Base-by-base conservation (phyloP, 2,888 invertebrate species). In the Nomada ferruginata region DNA sequence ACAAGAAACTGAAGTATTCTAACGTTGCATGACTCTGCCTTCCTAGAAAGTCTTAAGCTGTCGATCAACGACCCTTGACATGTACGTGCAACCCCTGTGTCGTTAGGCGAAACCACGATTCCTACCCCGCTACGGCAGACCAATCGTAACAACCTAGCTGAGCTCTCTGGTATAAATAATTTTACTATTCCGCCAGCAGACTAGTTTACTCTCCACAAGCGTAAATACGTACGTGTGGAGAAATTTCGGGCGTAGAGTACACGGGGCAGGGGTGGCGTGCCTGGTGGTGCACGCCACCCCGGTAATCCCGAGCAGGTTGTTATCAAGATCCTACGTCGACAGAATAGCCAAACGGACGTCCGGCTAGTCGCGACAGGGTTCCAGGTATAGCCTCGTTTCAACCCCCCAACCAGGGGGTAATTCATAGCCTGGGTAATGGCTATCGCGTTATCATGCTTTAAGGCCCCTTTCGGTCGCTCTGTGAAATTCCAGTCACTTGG, bases 291-390 rank as follows among this genome's bases (percentile, higher is more conserved):
- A 82, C 76, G 60, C 65, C 60, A 63, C 44, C 23, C 59, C 23
- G 52, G 76, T 81, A 82, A 90, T 90, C 89, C 81, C 84, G 82
- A 80, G 83, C 79, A 85, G 82, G 85, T 81, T 86, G 87, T 87
- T 88, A 88, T 85, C 86, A 78, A 82, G 78, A 72, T 79, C 76
- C 81, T 77, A 82, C 87, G 84, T 83, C 88, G 89, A 85, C 85
- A 84, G 89, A 90, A 86, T 89, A 88, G 85, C 79, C 83, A 73
- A 83, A 69, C 90, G 89, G 89, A 88, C 79, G 82, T 90, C 89
- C 88, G 89, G 85, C 76, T 72, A 36, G 68, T 69, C 69, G 20
- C 76, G 74, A 66, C 77, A 66, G 73, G 82, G 71, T 75, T 76
- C 59, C 66, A 82, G 76, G 74, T 83, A 85, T 66, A 74, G 29